Evolutionary conservation across 2,113 vertebrate genomes (phyloP).

Genomic region (Aegotheles bennettii): DNA sequence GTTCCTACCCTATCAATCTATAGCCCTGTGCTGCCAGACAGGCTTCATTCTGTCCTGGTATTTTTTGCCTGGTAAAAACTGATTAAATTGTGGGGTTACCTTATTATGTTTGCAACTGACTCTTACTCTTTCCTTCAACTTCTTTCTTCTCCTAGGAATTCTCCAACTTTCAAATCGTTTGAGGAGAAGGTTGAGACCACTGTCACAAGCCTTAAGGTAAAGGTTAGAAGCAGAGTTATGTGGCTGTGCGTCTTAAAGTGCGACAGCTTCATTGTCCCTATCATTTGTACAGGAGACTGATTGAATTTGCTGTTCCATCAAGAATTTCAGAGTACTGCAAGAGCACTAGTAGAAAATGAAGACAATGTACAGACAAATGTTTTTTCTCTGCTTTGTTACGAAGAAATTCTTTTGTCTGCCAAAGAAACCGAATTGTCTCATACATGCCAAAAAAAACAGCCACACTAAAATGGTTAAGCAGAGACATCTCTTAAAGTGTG

Average conservation of each 20-base stretch:
- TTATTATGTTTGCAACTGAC: neutral
- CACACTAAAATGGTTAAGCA: neutral
- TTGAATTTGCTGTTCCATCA: neutral
- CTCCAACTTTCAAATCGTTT: conserved; percentile 94
- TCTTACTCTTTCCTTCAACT: neutral
- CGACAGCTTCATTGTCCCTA: neutral
- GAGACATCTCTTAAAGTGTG: neutral
- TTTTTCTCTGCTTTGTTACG: neutral
- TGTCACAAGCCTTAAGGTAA: conserved; percentile 93
- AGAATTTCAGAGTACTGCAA: neutral
- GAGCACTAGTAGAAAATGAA: neutral
- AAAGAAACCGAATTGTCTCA: neutral
- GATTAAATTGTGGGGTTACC: neutral
- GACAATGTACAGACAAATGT: neutral
- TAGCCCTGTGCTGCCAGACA: neutral
- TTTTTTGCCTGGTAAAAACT: neutral
- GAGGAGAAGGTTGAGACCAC: conserved; percentile 97
- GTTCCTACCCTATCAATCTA: neutral
- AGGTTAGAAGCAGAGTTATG: neutral
- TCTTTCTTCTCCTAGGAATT: conserved; percentile 82
- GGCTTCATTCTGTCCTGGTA: neutral
- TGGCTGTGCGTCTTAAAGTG: neutral
- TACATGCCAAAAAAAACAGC: neutral
- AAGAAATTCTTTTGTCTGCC: neutral
- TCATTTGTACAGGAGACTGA: neutral